phyloP scores from a whole-genome alignment of 1,140 invertebrate genomes.

The Apis laboriosa region DNA sequence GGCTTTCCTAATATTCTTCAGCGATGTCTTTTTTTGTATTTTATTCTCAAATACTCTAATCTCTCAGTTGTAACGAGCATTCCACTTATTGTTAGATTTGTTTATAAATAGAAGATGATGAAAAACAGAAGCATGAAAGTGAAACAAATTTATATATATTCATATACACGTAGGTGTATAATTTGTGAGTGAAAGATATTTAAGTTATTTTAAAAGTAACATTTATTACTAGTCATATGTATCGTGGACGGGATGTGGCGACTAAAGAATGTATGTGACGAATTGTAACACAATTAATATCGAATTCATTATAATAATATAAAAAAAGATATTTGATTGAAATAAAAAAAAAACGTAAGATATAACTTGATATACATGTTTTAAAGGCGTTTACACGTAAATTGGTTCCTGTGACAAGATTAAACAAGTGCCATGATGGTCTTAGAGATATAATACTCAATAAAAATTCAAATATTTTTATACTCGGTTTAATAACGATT shows the following conservation, averaged over 20 bases:
- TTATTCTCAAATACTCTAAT: slow-evolving; percentile 51
- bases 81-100: slow-evolving; percentile 64
- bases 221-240: slow-evolving; percentile 78
- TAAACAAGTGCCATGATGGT: slow-evolving; percentile 15
- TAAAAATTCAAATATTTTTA: slow-evolving; percentile 8
- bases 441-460: slow-evolving; percentile 9
- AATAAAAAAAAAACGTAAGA: neutral
- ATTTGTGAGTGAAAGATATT: slow-evolving; percentile 62
- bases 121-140: slow-evolving; percentile 54
- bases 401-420: slow-evolving; percentile 10
- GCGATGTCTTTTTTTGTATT: slow-evolving; percentile 27
- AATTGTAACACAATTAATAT: slow-evolving; percentile 16
- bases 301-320: neutral
- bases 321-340: neutral
- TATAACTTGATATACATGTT: neutral
- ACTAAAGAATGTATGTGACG: slow-evolving; percentile 25
- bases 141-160: slow-evolving; percentile 69
- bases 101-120: slow-evolving; percentile 54
- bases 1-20: slow-evolving; percentile 40
- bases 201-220: slow-evolving; percentile 75
- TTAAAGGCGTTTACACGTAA: neutral
- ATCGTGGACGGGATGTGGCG: slow-evolving; percentile 67
- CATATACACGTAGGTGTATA: slow-evolving; percentile 44
- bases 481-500: neutral
- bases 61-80: slow-evolving; percentile 70